phyloP scores from a whole-genome alignment of 2,888 invertebrate genomes.

The Cheilosia soror region DNA sequence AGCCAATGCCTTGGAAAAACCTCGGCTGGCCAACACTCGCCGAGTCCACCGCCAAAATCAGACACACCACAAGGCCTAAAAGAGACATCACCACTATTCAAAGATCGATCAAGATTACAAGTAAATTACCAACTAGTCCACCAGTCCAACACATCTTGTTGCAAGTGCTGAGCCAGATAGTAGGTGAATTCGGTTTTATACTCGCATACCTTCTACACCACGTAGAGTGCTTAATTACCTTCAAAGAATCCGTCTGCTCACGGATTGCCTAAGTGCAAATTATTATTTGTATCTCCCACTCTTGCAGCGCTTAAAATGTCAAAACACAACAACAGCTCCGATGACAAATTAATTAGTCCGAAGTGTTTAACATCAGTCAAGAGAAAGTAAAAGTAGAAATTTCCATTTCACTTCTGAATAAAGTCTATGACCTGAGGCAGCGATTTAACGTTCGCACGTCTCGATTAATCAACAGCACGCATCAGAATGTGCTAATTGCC shows the following conservation, averaged over 20 bases:
- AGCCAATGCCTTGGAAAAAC: slow-evolving; percentile 2
- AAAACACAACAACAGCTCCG: not conserved
- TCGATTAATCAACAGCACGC: slow-evolving; percentile 41
- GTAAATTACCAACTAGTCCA: slow-evolving; percentile 47
- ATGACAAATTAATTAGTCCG: slow-evolving; percentile 54
- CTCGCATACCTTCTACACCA: not conserved
- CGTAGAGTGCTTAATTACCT: slow-evolving; percentile 21
- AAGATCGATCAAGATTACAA: slow-evolving; percentile 18
- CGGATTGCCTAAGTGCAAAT: not conserved
- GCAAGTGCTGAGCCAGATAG: slow-evolving; percentile 38
- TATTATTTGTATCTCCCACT: not conserved
- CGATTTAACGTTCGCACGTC: slow-evolving; percentile 23
- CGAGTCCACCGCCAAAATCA: slow-evolving; percentile 17
- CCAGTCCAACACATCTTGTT: slow-evolving; percentile 47
- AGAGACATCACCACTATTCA: not conserved
- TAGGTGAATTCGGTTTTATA: slow-evolving; percentile 59
- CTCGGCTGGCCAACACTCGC: slow-evolving; percentile 48
- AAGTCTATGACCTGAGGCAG: not conserved
- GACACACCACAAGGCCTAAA: slow-evolving; percentile 26
- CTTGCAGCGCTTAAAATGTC: not conserved
- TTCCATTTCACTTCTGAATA: slow-evolving; percentile 55
- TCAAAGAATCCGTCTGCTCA: slow-evolving; percentile 15
- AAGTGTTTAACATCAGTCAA: slow-evolving; percentile 14
- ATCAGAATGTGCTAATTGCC: slow-evolving; percentile 46
- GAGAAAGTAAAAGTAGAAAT: slow-evolving; percentile 73